Evolutionary conservation across 2,888 invertebrate species (phyloP).

Genomic region (Callosobruchus maculatus): DNA sequence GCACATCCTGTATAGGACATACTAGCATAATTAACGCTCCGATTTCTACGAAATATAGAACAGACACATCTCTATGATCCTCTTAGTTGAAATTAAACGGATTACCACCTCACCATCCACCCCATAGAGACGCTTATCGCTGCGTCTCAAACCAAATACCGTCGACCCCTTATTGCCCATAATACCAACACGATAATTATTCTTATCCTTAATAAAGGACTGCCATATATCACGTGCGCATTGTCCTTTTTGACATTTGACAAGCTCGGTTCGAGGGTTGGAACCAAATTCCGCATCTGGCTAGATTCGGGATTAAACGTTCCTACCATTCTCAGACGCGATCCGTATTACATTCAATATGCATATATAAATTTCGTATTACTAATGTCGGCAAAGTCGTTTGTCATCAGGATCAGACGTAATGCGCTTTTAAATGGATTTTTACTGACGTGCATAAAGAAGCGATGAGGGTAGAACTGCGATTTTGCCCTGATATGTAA

Average conservation of each 20-base stretch:
- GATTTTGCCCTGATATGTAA: not conserved
- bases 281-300: not conserved
- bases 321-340: not conserved
- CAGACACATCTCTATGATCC: not conserved
- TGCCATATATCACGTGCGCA: not conserved
- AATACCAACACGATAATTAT: not conserved
- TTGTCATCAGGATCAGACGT: not conserved
- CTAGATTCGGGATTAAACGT: too few relatives aligned
- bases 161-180: not conserved
- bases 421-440: not conserved
- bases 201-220: not conserved
- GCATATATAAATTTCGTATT: not conserved
- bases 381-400: not conserved
- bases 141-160: not conserved
- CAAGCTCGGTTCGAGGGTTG: not conserved
- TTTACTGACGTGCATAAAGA: not conserved
- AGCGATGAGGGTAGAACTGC: not conserved
- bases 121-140: not conserved
- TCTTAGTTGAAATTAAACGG: not conserved
- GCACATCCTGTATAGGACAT: too few relatives aligned
- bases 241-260: not conserved
- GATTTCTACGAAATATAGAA: not conserved
- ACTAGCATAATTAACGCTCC: too few relatives aligned
- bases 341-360: not conserved
- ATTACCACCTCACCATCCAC: not conserved